Evolutionary conservation across 2,113 vertebrate species (phyloP), one percentile per base, ranked within the genome.

Genomic region (Suncus etruscus): DNA sequence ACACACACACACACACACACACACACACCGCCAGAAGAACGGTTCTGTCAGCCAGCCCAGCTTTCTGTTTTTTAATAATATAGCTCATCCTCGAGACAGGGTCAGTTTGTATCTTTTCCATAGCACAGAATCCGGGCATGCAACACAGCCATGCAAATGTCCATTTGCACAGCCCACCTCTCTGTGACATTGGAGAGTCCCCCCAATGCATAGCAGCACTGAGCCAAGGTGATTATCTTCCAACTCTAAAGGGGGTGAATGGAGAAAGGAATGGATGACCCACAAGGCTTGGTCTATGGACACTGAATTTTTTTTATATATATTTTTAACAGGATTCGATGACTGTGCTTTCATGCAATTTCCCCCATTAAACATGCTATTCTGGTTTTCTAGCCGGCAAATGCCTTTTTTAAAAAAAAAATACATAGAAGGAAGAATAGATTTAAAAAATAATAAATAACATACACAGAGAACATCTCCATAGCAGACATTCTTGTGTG

Each of bases 101-200:
- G 88, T 83, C 54, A 86, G 96, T 72, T 96, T 91, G 83, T 77
- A 91, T 58, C 39, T 89, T 15, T 76, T n/a, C 50, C 91, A 18
- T 84, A 88, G 85, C 0, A 77, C 65, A n/a, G 54, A 15, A 66
- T 73, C 45, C 51, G 54, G 89, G 48, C 69, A 74, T 18, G n/a
- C n/a, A 93, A 92, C 31, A 89, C 84, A 95, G 39, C 86, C 85
- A 72, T 0, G 10, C 65, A 92, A 91, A 77, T 82, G 66, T 27
- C 27, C 91, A 95, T 91, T 94, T 86, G 72, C 90, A 79, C 83
- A 91, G 9, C n/a, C 85, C 91, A 47, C 87, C 75, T 88, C 78
- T 39, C 39, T 39, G 39, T 39, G 39, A 39, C 39, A 39, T 39
- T 39, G 39, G 39, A 39, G 39, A 39, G 39, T 39, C 39, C 12